A percentile compares a stretch with the other conserved stretches of the same genome.
Conservation (phyloP, 1,140 invertebrate species). For the Oedothorax gibbosus region DNA sequence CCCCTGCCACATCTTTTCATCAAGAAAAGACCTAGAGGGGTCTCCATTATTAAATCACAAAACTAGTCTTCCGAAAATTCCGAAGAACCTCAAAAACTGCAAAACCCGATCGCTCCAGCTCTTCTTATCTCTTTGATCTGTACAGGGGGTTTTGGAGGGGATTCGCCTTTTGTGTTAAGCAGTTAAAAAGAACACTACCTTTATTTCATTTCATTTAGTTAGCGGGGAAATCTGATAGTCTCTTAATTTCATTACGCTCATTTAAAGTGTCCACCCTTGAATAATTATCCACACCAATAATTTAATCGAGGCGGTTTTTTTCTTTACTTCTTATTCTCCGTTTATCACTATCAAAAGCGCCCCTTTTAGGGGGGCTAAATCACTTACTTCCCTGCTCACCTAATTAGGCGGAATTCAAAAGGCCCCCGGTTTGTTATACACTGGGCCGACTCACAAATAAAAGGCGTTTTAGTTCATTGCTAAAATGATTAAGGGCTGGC, state of each 20-base stretch:
- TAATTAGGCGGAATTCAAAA: slow-evolving; percentile 56
- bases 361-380: slow-evolving; percentile 22
- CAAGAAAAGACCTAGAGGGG: slow-evolving; percentile 35
- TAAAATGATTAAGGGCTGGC: slow-evolving; percentile 56
- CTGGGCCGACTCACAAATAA: slow-evolving; percentile 46
- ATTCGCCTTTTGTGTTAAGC: slow-evolving; percentile 17
- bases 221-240: slow-evolving; percentile 56
- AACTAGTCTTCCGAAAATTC: slow-evolving; percentile 43
- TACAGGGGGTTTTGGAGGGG: no score
- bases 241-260: slow-evolving; percentile 55
- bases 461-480: slow-evolving; percentile 59
- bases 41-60: slow-evolving; percentile 48
- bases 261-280: slow-evolving; percentile 55
- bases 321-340: slow-evolving; percentile 11
- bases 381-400: slow-evolving; percentile 18
- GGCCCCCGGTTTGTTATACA: slow-evolving; percentile 34
- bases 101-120: slow-evolving; percentile 11
- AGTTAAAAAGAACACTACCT: slow-evolving; percentile 22
- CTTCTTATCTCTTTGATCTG: slow-evolving; percentile 44
- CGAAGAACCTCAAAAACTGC: slow-evolving; percentile 36
- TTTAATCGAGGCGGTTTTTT: slow-evolving; percentile 51
- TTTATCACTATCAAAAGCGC: slow-evolving; percentile 49
- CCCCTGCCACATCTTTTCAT: neutral
- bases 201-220: slow-evolving; percentile 53
- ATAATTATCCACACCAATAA: slow-evolving; percentile 54